These are phyloP conservation scores for Grantiella picta DNA, from an alignment of 2,113 vertebrate species.

Conservation along the genomic window DNA sequence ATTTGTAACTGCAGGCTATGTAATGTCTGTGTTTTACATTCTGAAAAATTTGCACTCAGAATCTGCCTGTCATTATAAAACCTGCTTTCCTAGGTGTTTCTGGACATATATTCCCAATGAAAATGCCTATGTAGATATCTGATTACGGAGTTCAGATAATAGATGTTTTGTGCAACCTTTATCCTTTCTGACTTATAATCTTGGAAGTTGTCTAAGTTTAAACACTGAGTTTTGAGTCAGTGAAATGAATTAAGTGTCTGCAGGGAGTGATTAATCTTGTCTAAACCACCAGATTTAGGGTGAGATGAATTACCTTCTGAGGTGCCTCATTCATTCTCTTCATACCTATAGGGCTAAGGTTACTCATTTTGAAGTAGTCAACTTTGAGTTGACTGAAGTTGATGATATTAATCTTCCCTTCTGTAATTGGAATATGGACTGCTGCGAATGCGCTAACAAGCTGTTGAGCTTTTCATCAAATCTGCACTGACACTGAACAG, in stretches of 20 bases:
- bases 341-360: neutral
- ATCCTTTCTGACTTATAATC: neutral
- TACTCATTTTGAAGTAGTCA: neutral
- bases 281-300: neutral
- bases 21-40: neutral
- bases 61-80: neutral
- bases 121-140: neutral
- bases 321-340: neutral
- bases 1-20: neutral
- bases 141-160: neutral
- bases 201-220: neutral
- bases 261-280: slow-evolving; percentile 4
- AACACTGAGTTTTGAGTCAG: neutral
- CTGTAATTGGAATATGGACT: neutral
- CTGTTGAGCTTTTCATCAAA: neutral
- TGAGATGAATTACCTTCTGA: neutral
- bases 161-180: neutral
- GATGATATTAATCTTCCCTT: neutral
- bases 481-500: neutral
- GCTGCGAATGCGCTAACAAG: neutral
- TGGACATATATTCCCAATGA: neutral
- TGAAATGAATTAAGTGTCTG: neutral
- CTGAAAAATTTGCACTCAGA: neutral
- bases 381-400: neutral
- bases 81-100: neutral